Evolutionary conservation across 2,113 vertebrate species (phyloP), one percentile per base, ranked within the genome.

Genomic region (Numenius arquata): DNA sequence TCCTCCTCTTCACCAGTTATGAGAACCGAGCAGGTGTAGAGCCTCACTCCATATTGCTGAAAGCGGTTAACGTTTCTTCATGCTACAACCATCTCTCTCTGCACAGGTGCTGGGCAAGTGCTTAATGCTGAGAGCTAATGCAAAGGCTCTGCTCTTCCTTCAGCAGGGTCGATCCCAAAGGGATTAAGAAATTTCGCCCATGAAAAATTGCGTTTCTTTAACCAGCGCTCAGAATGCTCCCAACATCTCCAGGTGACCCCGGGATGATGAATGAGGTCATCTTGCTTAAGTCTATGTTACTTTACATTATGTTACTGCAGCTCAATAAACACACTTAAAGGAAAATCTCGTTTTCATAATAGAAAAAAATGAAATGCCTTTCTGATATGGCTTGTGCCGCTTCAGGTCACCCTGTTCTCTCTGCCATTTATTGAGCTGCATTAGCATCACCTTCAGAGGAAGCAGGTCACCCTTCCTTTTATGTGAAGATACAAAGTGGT

Each of bases 301-400:
- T 95, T 95, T 78, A 94, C 65, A 45, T 91, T 97, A 62, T 94
- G 45, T 81, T 95, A 83, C 83, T 89, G 38, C 81, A 95, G 76
- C 76, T 95, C 85, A 48, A 91, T 95, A 95, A 92, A 88, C 85
- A 90, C 38, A 56, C 78, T 94, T 93, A 90, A 86, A 95, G 68
- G 36, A 91, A 93, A 95, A 90, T 47, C 84, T 91, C 17, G n/a
- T 95, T 95, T 95, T 96, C 71, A 75, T 94, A 93, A 93, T 36
- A 95, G 81, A 89, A 93, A 96, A 87, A 95, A 94, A 97, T 71
- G 59, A 96, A 97, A 97, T 85, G 83, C 32, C 78, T 92, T 95
- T 91, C 90, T 88, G 45, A 83, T 93, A 80, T 19, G 15, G 45
- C 79, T 96, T 95, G 65, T 56, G 88, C n/a, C 20, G 53, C 85